Percentiles rank a stretch among this genome's conserved stretches.
These are phyloP conservation scores for Pogoniulus pusillus DNA, from an alignment of 2,797 vertebrate species.

Conservation along the genomic window DNA sequence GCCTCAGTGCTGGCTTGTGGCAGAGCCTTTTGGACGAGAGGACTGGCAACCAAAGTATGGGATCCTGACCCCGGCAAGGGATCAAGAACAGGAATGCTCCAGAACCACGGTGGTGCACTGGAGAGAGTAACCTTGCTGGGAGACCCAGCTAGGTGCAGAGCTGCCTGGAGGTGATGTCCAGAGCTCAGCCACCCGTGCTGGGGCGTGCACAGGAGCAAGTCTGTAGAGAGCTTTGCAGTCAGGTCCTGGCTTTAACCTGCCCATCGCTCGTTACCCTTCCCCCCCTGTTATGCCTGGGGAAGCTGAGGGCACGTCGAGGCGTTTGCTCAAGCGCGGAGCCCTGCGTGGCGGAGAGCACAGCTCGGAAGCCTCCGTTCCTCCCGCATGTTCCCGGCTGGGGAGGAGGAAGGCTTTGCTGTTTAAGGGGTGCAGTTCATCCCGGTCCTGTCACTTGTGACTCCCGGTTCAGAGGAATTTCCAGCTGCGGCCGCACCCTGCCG, in stretches of 20 bases:
- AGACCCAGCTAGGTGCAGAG: background rate
- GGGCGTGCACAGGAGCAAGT: background rate
- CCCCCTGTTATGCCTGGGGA: background rate
- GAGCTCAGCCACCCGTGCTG: background rate
- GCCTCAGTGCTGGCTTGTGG: accelerated
- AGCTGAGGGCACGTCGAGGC: background rate
- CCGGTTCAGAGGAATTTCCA: constrained; percentile 50
- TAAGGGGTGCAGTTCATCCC: background rate
- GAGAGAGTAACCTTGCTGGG: background rate
- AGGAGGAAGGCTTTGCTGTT: background rate
- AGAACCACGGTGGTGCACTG: background rate
- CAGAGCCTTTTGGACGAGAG: background rate
- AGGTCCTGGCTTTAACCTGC: background rate
- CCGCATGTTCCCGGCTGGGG: background rate
- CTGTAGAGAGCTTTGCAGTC: background rate
- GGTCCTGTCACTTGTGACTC: background rate
- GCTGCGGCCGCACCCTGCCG: constrained; percentile 49
- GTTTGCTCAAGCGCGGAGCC: background rate
- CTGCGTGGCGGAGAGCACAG: background rate
- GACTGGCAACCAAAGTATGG: background rate
- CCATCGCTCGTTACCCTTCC: background rate
- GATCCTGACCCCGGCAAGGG: background rate
- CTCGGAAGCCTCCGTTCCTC: background rate
- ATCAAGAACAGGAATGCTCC: background rate
- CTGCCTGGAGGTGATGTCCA: background rate